Evolutionary conservation across 2,888 invertebrate species (phyloP), one percentile per base, ranked within the genome.

Genomic region (Meteorus cinctellus): DNA sequence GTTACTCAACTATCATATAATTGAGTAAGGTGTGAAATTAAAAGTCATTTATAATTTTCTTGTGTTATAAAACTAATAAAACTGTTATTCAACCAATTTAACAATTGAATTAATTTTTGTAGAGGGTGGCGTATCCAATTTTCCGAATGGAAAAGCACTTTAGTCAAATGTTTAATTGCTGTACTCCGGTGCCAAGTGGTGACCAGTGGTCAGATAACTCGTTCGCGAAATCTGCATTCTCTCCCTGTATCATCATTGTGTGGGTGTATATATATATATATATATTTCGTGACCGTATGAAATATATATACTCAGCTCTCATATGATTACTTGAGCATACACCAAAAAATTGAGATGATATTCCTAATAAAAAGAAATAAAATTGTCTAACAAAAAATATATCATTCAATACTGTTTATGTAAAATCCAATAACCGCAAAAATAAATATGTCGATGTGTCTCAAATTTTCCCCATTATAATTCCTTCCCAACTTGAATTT

Each of bases 111-210:
- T 70, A 70, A 41, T 70, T 70, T 27, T 59, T 72, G 78, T 76
- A 73, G 79, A 77, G 80, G 80, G 80, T 82, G 83, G 84, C 85
- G 86, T 86, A 85, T 87, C 87, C 85, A 86, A 88, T 87, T 88
- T 88, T 87, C 86, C 85, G 86, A 87, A 88, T 86, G 88, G 85
- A 86, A 87, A 87, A 86, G 85, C 87, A 86, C 85, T 86, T 86
- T 86, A 86, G 84, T 84, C 81, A 82, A 84, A 87, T 86, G 86
- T 86, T 86, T 86, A 87, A 88, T 88, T 87, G 86, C 86, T 84
- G 41, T 34, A 85, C 82, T 84, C 82, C 83, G 84, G 80, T 84
- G 84, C 87, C 59, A 70, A 70, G 60, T 55, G n/a, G 16, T 16
- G 60, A 83, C 81, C 82, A 85, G 84, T 84, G 84, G 84, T 78